Conservation (phyloP, 2,797 vertebrate species). For the Sarcophilus harrisii region DNA sequence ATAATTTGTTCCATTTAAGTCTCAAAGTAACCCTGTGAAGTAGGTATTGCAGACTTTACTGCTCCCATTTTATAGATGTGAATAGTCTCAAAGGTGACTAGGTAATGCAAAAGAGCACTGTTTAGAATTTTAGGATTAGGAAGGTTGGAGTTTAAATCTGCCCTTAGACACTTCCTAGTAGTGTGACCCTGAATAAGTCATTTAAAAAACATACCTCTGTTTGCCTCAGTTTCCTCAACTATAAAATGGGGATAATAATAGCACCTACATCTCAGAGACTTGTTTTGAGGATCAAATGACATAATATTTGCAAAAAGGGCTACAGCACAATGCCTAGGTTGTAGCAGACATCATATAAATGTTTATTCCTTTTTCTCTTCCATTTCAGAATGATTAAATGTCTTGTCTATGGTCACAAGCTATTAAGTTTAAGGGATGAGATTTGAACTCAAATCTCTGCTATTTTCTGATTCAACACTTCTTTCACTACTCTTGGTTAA, state of each 20-base stretch:
- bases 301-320: not conserved
- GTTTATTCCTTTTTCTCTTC: not conserved
- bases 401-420: not conserved
- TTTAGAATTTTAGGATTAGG: not conserved
- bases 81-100: not conserved
- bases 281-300: not conserved
- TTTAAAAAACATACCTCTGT: not conserved
- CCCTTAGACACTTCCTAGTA: not conserved
- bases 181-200: not conserved
- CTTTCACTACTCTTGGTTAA: not conserved
- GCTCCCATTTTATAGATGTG: not conserved
- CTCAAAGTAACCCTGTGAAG: not conserved
- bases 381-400: not conserved
- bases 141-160: not conserved
- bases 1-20: not conserved
- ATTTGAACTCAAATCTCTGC: not conserved
- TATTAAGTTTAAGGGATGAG: not conserved
- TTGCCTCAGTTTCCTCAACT: not conserved
- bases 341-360: not conserved
- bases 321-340: not conserved
- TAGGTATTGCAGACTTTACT: not conserved
- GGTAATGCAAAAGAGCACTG: not conserved
- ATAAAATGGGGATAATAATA: not conserved
- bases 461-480: not conserved
- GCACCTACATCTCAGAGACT: not conserved